Conservation (phyloP, 1,140 invertebrate species). For the Hypothenemus hampei region DNA sequence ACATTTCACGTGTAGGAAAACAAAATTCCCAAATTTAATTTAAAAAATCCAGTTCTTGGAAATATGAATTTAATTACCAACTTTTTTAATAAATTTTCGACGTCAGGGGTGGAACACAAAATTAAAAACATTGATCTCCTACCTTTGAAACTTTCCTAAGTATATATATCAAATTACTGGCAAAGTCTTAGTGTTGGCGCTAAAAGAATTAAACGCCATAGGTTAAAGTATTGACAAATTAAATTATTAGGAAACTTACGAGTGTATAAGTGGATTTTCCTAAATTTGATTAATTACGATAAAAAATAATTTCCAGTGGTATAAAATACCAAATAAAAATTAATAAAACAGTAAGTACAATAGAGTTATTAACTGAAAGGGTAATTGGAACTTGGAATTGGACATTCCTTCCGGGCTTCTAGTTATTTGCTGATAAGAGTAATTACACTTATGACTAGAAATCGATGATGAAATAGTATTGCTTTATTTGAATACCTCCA, state of each 20-base stretch:
- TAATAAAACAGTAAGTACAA: no score
- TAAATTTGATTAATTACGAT: not conserved
- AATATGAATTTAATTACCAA: conserved; percentile 18
- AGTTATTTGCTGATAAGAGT: conserved; percentile 17
- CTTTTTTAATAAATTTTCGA: conserved; percentile 14
- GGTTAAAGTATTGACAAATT: conserved; percentile 10
- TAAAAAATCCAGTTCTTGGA: conserved; percentile 1
- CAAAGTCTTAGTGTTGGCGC: conserved; percentile 1
- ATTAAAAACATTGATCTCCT: conserved; percentile 18
- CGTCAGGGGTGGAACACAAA: conserved; percentile 5
- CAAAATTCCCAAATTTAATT: conserved; percentile 1
- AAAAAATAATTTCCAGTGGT: no score
- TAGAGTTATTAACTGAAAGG: conserved; percentile 19
- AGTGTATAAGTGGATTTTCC: not conserved
- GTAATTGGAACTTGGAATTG: conserved; percentile 14
- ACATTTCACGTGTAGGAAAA: not conserved
- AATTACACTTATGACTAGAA: conserved; percentile 8
- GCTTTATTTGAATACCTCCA: not conserved
- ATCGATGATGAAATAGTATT: conserved; percentile 7
- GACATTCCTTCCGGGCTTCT: conserved; percentile 18
- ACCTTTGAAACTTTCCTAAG: conserved; percentile 13
- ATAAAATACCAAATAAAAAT: no score
- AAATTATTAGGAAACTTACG: conserved; percentile 3
- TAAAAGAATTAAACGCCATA: conserved; percentile 12
- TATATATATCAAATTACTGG: conserved; percentile 15